Evolutionary conservation across 2,888 invertebrate species (phyloP), one percentile per base, ranked within the genome.

Genomic region (Platypus cylindrus): DNA sequence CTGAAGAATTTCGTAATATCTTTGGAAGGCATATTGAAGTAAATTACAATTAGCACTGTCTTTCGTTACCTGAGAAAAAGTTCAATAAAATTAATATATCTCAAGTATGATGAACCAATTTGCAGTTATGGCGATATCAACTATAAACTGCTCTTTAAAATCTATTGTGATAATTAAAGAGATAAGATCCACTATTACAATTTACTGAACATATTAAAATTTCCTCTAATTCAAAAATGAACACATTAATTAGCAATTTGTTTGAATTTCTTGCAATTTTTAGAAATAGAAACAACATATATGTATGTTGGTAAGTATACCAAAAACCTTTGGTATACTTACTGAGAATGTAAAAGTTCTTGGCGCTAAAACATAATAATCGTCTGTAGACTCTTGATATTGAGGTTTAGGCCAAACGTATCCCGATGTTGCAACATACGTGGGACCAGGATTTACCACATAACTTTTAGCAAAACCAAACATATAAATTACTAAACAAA

Each of bases 331-430:
- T 20, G 5, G 12, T 25, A 27, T 27, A 30, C 63, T 58, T 58
- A 70, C 70, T 50, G 57, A 52, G 40, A 74, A 60, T 37, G 59
- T 51, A 49, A 77, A 73, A 34, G 54, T 49, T 2, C 60, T 50
- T 2, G 70, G 66, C 34, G 66, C 53, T 22, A 71, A 55, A 31
- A 61, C 51, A 45, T 63, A 65, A 56, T 58, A 68, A 3, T 55
- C 53, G 12, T 57, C 49, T 22, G 53, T 50, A 45, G 63, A 62
- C 22, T 52, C 51, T 51, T 71, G 68, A 2, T 59, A 44, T 41
- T 70, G 68, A 0, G 79, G 77, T 50, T 68, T 61, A 0, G 81
- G 81, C 79, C 80, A 80, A 1, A 76, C 68, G 54, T 71, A 68
- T 1, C 79, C 80, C 38, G 65, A 63, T 0, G 75, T 74, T 1